Percentiles rank a stretch among this genome's conserved stretches.
Conservation (phyloP, 2,888 invertebrate genomes). For the Nemoura dubitans region DNA sequence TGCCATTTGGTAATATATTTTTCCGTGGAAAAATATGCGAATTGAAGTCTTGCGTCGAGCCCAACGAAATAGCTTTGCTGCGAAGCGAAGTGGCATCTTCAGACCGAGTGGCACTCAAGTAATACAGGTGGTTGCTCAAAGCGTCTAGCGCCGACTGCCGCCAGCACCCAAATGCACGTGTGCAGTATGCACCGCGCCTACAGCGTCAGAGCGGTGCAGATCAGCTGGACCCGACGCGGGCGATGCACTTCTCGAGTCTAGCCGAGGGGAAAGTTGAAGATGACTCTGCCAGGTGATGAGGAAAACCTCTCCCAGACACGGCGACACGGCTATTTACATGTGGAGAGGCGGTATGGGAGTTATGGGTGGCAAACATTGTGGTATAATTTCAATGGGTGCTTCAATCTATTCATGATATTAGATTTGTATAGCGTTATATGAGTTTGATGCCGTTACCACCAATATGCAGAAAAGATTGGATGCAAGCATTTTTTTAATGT, state of each 20-base stretch:
- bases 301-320: neutral
- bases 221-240: neutral
- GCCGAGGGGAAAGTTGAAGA: constrained; percentile 5
- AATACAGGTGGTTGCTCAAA: neutral
- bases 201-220: neutral
- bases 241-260: neutral
- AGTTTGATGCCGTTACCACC: too few species aligned
- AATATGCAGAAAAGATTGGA: too few species aligned
- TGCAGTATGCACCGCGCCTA: too few species aligned
- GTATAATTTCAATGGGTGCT: neutral
- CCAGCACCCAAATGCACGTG: neutral
- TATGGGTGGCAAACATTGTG: neutral
- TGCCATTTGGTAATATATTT: too few species aligned
- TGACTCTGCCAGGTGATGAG: neutral
- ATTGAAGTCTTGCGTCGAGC: too few species aligned
- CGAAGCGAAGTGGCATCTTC: neutral
- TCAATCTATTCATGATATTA: neutral
- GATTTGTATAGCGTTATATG: too few species aligned
- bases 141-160: neutral
- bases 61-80: neutral
- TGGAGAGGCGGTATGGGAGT: neutral
- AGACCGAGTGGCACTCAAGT: neutral
- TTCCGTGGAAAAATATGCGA: too few species aligned
- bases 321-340: neutral
- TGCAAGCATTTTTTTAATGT: too few species aligned